A percentile compares a stretch with the other conserved stretches of the same genome.
These are phyloP conservation scores for Typhlichthys eigenmanni DNA, from an alignment of 2,797 vertebrate species.

Conservation along the genomic window DNA sequence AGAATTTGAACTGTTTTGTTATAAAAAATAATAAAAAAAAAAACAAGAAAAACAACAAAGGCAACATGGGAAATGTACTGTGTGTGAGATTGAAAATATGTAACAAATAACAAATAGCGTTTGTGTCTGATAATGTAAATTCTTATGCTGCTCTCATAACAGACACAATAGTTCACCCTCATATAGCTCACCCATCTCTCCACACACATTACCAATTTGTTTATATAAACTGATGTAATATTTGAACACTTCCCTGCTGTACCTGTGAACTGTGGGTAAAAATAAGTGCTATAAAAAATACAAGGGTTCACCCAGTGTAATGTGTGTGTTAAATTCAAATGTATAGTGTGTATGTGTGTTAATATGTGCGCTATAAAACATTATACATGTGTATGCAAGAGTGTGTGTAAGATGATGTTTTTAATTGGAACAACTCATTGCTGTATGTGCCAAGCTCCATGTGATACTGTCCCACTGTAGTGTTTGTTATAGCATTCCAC, in stretches of 20 bases:
- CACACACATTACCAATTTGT: slow-evolving; percentile 17
- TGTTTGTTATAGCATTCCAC: slow-evolving; percentile 47
- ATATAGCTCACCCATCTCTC: neutral
- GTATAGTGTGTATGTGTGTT: slow-evolving; percentile 21
- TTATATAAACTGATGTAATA: slow-evolving; percentile 10
- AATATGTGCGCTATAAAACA: slow-evolving; percentile 48
- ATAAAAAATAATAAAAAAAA: slow-evolving; percentile 31
- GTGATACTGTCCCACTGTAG: slow-evolving; percentile 57
- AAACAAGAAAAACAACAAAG: slow-evolving; percentile 2
- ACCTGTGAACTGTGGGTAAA: slow-evolving; percentile 30
- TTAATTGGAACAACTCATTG: slow-evolving; percentile 59
- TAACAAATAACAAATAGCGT: slow-evolving; percentile 33
- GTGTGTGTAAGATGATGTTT: slow-evolving; percentile 62
- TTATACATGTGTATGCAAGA: slow-evolving; percentile 32
- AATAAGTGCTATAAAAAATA: slow-evolving; percentile 19
- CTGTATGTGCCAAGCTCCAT: slow-evolving; percentile 74
- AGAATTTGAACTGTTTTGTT: slow-evolving; percentile 64
- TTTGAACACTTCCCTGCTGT: slow-evolving; percentile 30
- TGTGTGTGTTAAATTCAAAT: slow-evolving; percentile 42
- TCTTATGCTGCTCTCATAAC: slow-evolving; percentile 44
- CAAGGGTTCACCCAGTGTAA: slow-evolving; percentile 25
- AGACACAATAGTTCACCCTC: neutral
- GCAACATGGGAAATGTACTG: slow-evolving; percentile 46
- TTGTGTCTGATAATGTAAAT: slow-evolving; percentile 46
- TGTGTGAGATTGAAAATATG: slow-evolving; percentile 41